Evolutionary conservation across 1,140 invertebrate genomes (phyloP), one percentile per base, ranked within the genome.

Genomic region (Ruditapes philippinarum): DNA sequence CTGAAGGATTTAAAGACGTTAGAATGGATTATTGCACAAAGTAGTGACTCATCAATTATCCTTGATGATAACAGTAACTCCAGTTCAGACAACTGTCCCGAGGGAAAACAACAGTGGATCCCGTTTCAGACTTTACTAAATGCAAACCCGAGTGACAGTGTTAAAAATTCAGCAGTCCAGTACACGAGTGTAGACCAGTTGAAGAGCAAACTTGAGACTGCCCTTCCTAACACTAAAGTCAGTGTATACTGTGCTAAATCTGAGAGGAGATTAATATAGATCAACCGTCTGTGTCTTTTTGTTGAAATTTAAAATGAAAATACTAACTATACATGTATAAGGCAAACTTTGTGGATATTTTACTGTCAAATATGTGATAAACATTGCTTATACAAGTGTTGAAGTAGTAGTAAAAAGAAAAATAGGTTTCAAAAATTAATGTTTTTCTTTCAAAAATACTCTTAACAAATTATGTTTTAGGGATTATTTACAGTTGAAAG

Each of bases 61-160:
- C 68, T 84, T 11, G 62, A 68, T 38, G 82, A 84, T n/a, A 65
- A 45, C 54, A 54, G 36, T 17, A 65, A 65, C 60, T 42, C 57
- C 7, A 57, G 54, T 7, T 19, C n/a, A 22, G 38, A 42, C 9
- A 17, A 65, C 12, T 19, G 33, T 3, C 51, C 28, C 25, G 76
- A 57, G 22, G 45, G 42, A 25, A 33, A 51, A 0, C 45, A 79
- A 57, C 79, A 81, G n/a, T 82, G 80, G 80, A 82, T 82, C 7
- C 80, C 80, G 5, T 82, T 82, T 25, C 60, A 78, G 49, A 36
- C 74, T 19, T 40, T 49, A 19, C 9, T 14, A 7, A 33, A 1
- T 0, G 11, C 19, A 12, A 28, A 51, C n/a, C 38, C 54, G 28
- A 2, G 25, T 25, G 31, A 36, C 7, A 28, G 17, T 14, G 54